Evolutionary conservation across 2,888 invertebrate genomes (phyloP), one percentile per base, ranked within the genome.

Genomic region (Axea sp.): DNA sequence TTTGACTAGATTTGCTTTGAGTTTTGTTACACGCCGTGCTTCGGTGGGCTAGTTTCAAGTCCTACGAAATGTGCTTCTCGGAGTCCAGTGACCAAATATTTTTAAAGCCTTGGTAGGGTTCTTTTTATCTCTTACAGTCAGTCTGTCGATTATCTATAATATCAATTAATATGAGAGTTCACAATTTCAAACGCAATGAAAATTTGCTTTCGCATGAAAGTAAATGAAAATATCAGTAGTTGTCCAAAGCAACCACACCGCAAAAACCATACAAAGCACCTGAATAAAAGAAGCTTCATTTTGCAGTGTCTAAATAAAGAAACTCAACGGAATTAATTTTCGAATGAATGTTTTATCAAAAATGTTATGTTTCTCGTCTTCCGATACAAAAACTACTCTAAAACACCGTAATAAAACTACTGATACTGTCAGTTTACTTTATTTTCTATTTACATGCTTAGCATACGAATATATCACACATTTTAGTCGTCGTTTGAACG

Each of bases 1-100:
- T 74, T 65, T 74, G 74, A 74, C 74, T 74, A 74, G 74, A 69
- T 60, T 60, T 30, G 37, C 53, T 60, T 69, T 53, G 69, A 65
- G 33, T 60, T 28, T 59, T 31, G 59, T 64, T 28, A 15, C 45
- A 39, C 53, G 51, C 59, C 31, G 47, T 30, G 30, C 28, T 43
- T 43, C 49, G 68, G 37, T 67, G 47, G 57, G 12, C 49, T 41
- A 28, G 24, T 53, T 33, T 49, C 15, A 39, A 47, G 45, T 22
- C 57, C 51, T 37, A 53, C 45, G 43, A 41, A 71, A 35, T 30
- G 55, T 55, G 55, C 39, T 49, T 53, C 73, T 62, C 57, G 30
- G 41, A 62, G 26, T 49, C 57, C 68, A 57, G 57, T 73, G 68
- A 68, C 68, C 68, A 60, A 19, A 3, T 35, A n/a, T n/a, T n/a